These are phyloP conservation scores for Hedychridium roseum DNA, from an alignment of 2,888 invertebrate species.

Conservation along the genomic window DNA sequence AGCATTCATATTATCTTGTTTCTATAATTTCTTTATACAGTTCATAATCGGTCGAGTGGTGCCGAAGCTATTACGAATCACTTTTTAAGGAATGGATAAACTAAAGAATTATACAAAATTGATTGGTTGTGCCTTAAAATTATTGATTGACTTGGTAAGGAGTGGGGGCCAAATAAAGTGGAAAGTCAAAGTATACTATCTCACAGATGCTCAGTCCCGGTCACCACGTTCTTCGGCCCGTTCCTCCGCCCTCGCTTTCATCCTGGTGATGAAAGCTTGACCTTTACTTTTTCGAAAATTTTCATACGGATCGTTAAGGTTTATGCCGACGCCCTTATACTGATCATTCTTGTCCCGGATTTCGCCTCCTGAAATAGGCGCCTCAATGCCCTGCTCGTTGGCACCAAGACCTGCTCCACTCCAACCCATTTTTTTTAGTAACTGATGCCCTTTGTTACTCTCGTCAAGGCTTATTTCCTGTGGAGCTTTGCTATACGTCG, in stretches of 20 bases:
- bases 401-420: conserved; percentile 92
- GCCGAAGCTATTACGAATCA: too few species aligned
- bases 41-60: too few species aligned
- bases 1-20: too few species aligned
- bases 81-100: neutral
- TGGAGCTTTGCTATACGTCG: conserved; percentile 63
- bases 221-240: conserved; percentile 66
- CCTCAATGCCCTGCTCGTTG: conserved; percentile 94
- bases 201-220: conserved; percentile 46
- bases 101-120: neutral
- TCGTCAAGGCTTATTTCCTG: conserved; percentile 77
- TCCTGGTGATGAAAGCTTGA: conserved; percentile 91
- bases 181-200: too few species aligned
- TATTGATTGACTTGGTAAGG: neutral
- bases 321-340: conserved; percentile 94
- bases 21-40: too few species aligned
- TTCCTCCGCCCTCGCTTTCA: conserved; percentile 90
- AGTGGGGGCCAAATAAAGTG: neutral
- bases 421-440: conserved; percentile 99
- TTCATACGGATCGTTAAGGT: conserved; percentile 94
- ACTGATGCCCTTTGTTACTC: conserved; percentile 95
- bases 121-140: neutral
- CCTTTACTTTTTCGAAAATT: conserved; percentile 97
- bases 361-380: conserved; percentile 91
- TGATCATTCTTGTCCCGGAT: conserved; percentile 90